Conservation (phyloP, 2,888 invertebrate species). For the Polylopha cassiicola region DNA sequence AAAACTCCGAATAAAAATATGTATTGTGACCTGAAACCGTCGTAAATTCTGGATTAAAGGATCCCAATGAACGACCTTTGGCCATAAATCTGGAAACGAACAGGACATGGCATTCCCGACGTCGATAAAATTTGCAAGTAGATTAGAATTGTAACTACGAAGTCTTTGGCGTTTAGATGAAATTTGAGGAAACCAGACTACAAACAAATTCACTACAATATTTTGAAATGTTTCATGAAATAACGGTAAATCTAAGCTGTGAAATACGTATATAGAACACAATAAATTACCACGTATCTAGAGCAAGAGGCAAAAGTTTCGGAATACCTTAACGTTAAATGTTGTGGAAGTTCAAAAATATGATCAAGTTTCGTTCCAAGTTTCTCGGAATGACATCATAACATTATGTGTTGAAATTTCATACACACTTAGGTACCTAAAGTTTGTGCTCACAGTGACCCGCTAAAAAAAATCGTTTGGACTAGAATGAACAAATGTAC, state of each 20-base stretch:
- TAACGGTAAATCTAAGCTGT: no score
- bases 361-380: constrained; percentile 6
- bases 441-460: no score
- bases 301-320: background rate
- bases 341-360: constrained; percentile 7
- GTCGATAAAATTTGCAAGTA: constrained; percentile 21
- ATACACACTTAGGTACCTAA: background rate
- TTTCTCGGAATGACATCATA: background rate
- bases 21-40: constrained; percentile 27
- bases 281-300: constrained; percentile 6
- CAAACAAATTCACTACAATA: no score
- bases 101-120: constrained; percentile 18
- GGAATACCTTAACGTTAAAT: constrained; percentile 5
- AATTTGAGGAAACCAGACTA: no score
- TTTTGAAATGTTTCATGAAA: background rate
- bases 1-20: constrained; percentile 16
- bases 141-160: constrained; percentile 19
- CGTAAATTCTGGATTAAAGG: constrained; percentile 40
- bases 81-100: constrained; percentile 23
- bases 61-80: constrained; percentile 33
- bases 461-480: no score
- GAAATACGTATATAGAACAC: no score
- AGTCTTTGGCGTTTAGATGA: constrained; percentile 10
- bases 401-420: constrained; percentile 2
- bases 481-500: no score